A percentile compares a stretch with the other conserved stretches of the same genome.
Evolutionary conservation across 2,113 vertebrate genomes (phyloP).

Genomic region (Odocoileus virginianus): DNA sequence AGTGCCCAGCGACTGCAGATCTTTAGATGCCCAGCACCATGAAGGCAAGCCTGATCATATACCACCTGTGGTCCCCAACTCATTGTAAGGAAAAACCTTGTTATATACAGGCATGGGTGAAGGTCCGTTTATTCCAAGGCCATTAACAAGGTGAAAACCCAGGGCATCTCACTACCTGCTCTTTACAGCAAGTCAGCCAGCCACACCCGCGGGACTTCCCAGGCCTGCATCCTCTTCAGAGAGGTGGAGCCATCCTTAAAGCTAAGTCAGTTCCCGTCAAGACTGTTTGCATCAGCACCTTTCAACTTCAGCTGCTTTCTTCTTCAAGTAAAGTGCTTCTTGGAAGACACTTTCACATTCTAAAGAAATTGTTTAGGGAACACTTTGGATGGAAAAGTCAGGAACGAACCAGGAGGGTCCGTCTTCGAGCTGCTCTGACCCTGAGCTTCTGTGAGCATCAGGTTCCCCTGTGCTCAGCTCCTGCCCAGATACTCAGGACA

Average conservation of each 20-base stretch:
- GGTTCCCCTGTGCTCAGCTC: neutral
- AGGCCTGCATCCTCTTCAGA: neutral
- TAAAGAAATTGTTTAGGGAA: neutral
- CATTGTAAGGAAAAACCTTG: neutral
- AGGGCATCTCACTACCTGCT: neutral
- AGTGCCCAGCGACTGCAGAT: neutral
- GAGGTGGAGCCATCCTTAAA: neutral
- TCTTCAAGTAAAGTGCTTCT: neutral
- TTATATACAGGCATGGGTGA: neutral
- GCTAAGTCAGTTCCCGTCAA: neutral
- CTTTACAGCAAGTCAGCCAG: neutral
- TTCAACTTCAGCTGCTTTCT: neutral
- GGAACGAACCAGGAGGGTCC: neutral
- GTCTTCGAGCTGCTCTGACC: neutral
- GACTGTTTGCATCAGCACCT: neutral
- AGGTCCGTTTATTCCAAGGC: neutral
- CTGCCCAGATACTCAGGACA: conserved; percentile 65
- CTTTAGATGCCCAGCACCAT: neutral
- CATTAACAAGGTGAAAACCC: neutral
- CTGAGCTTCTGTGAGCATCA: neutral
- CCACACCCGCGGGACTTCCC: neutral
- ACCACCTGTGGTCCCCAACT: neutral
- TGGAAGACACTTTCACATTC: neutral
- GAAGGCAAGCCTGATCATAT: neutral
- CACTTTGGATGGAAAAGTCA: neutral